A percentile compares a stretch with the other conserved stretches of the same genome.
Conservation (phyloP, 2,797 vertebrate genomes). For the Gadopsis bispinosus region DNA sequence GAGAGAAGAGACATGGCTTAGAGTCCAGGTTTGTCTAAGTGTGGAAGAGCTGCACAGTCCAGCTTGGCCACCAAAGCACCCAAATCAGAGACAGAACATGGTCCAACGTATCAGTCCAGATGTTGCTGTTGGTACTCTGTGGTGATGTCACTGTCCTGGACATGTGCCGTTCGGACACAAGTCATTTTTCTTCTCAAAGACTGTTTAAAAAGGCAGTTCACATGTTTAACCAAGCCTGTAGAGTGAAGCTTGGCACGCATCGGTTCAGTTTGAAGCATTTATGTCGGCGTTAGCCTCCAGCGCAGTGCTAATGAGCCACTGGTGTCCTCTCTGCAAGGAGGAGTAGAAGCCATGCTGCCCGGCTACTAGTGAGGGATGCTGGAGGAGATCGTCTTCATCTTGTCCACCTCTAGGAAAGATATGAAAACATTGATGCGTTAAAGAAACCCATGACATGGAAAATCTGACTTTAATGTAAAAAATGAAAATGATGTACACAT, state of each 20-base stretch:
- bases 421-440: slow-evolving; percentile 36
- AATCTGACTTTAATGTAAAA: slow-evolving; percentile 16
- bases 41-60: slow-evolving; percentile 58
- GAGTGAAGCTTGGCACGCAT: slow-evolving; percentile 15
- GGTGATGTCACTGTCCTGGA: slow-evolving; percentile 20
- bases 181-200: slow-evolving; percentile 27
- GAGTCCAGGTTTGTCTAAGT: slow-evolving; percentile 48
- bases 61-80: slow-evolving; percentile 59
- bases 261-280: slow-evolving; percentile 44
- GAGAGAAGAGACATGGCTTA: slow-evolving; percentile 79
- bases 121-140: slow-evolving; percentile 11
- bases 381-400: slow-evolving; percentile 53
- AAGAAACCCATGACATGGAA: slow-evolving; percentile 21
- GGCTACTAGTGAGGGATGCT: slow-evolving; percentile 55
- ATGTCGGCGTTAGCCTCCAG: slow-evolving; percentile 82
- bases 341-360: slow-evolving; percentile 72
- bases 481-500: neutral
- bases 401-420: slow-evolving; percentile 48
- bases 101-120: slow-evolving; percentile 46
- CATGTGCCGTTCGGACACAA: slow-evolving; percentile 25
- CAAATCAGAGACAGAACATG: slow-evolving; percentile 66
- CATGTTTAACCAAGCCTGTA: slow-evolving; percentile 14
- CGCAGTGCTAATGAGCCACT: slow-evolving; percentile 60
- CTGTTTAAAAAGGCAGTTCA: slow-evolving; percentile 13
- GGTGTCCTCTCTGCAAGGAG: slow-evolving; percentile 62